A percentile compares a stretch with the other conserved stretches of the same genome.
Evolutionary conservation across 2,888 invertebrate genomes (phyloP).

Genomic region (Aquatica leii): DNA sequence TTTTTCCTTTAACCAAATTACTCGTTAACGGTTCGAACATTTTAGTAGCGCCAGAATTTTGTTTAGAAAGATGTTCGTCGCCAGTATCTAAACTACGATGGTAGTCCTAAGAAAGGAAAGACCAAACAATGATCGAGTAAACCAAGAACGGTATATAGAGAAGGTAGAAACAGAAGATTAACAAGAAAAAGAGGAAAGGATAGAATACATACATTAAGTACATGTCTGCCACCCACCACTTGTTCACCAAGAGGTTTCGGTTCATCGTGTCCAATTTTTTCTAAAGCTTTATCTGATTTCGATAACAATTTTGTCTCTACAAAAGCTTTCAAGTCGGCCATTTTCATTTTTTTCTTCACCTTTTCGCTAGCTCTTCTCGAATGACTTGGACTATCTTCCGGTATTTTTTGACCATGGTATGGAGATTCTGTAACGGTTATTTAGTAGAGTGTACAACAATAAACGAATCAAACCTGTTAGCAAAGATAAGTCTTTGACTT

Average conservation of each 20-base stretch:
- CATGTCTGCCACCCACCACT: slow-evolving; percentile 68
- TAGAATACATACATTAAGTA: slow-evolving; percentile 56
- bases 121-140: neutral
- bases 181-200: slow-evolving; percentile 20
- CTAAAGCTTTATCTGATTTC: slow-evolving; percentile 89
- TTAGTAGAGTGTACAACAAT: neutral
- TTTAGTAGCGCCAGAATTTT: slow-evolving; percentile 73
- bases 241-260: slow-evolving; percentile 65
- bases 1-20: slow-evolving; percentile 91
- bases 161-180: neutral
- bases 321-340: slow-evolving; percentile 90
- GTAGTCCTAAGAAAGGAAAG: slow-evolving; percentile 70
- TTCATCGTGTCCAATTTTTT: slow-evolving; percentile 86
- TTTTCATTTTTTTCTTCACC: slow-evolving; percentile 86
- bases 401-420: slow-evolving; percentile 56
- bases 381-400: slow-evolving; percentile 61
- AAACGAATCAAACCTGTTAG: slow-evolving; percentile 63
- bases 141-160: too few relatives aligned
- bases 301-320: slow-evolving; percentile 91
- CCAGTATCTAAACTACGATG: slow-evolving; percentile 84
- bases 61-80: slow-evolving; percentile 77
- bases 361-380: slow-evolving; percentile 81
- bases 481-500: slow-evolving; percentile 72
- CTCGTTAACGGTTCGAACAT: slow-evolving; percentile 61
- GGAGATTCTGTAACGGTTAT: slow-evolving; percentile 60